phyloP scores from a whole-genome alignment of 2,888 invertebrate genomes.

The Lepidocyrtinus sp. region DNA sequence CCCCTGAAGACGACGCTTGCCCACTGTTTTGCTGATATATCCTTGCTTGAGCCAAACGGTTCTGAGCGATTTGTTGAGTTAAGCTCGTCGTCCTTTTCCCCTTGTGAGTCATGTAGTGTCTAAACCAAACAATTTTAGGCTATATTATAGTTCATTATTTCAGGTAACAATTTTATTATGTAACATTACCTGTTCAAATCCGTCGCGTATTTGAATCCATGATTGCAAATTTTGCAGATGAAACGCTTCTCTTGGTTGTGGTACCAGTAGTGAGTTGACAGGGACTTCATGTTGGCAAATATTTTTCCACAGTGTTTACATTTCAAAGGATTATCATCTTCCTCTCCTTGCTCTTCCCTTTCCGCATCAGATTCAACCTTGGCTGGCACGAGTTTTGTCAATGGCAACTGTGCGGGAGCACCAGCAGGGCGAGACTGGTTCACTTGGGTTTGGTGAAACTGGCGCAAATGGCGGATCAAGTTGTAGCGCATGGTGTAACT shows the following conservation, averaged over 20 bases:
- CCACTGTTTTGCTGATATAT: conserved; percentile 8
- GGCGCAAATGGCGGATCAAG: conserved; percentile 49
- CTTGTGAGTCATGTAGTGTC: conserved; percentile 42
- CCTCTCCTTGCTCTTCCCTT: conserved; percentile 3
- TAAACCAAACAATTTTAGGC: too few relatives aligned
- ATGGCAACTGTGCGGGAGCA: not conserved
- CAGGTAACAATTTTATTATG: too few relatives aligned
- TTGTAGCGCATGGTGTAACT: conserved; percentile 55
- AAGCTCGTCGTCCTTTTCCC: conserved; percentile 6
- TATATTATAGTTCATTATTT: too few relatives aligned
- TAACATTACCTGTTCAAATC: conserved; percentile 52
- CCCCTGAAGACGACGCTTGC: too few relatives aligned
- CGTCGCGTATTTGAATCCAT: conserved; percentile 52
- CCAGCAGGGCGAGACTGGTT: not conserved
- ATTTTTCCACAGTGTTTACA: conserved; percentile 50
- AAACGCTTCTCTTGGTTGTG: conserved; percentile 49
- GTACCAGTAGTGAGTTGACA: conserved; percentile 59
- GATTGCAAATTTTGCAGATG: conserved; percentile 51
- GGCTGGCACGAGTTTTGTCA: not conserved
- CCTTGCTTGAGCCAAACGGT: conserved; percentile 40
- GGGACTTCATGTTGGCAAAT: conserved; percentile 44
- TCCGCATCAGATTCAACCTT: conserved; percentile 1
- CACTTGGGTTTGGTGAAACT: conserved; percentile 28
- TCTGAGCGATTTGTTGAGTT: conserved; percentile 41
- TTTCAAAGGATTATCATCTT: conserved; percentile 19